Evolutionary conservation across 2,113 vertebrate genomes (phyloP), one percentile per base, ranked within the genome.

Genomic region (Lampris megalopsis): DNA sequence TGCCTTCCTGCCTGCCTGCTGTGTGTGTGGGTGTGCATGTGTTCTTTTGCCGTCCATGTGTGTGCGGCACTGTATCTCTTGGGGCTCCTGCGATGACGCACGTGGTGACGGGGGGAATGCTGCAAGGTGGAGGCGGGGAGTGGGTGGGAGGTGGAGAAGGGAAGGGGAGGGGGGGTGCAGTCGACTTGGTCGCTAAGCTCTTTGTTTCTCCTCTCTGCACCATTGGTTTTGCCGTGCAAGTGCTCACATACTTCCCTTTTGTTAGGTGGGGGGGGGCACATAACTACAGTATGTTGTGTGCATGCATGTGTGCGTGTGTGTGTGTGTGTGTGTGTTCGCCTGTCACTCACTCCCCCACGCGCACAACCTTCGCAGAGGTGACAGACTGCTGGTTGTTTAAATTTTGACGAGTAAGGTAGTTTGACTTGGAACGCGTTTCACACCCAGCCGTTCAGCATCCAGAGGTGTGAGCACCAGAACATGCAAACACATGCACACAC

Each of bases 1-100:
- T 85, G 79, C 84, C 0, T 24, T 24, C 24, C 24, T 24, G 24
- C 24, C 24, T 24, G 78, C 75, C 71, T 75, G 65, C 68, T 68
- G 53, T 40, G 45, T 1, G 75, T 73, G 77, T 42, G 79, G 72
- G 64, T 60, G 53, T 54, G 63, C 48, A 47, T 69, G 71, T 71
- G 86, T 69, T 80, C 60, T 72, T 65, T 63, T 3, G 48, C 24
- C 24, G 24, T 24, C 24, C 7, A 72, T 36, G 77, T 37, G 72
- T 47, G 73, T 41, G 69, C 43, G 1, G 58, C 56, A 36, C 61
- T 49, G 54, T 45, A 83, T 93, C 89, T 93, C 89, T 89, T 82
- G 91, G 91, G 92, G 92, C 92, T 92, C 91, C 91, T 74, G 81
- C 48, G 77, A 92, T 93, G 92, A 91, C 92, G 91, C 92, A 92